phyloP scores from a whole-genome alignment of 2,888 invertebrate species.

The Falcaria lacertinaria region DNA sequence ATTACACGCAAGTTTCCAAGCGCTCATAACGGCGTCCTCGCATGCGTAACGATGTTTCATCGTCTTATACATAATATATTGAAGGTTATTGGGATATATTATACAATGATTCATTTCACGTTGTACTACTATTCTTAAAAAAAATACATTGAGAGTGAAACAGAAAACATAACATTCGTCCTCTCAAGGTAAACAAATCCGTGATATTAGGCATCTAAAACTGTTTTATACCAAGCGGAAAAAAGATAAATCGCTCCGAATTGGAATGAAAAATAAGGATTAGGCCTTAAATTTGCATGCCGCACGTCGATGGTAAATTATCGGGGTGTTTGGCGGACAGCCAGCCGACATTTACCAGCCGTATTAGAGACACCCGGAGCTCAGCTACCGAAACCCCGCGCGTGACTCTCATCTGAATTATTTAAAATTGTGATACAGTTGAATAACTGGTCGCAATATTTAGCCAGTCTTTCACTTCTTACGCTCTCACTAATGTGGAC shows the following conservation, averaged over 20 bases:
- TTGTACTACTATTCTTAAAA: too few relatives aligned
- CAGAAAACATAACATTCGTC: too few relatives aligned
- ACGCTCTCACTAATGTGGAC: too few relatives aligned
- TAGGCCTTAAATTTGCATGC: constrained; percentile 56
- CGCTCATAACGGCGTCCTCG: constrained; percentile 2
- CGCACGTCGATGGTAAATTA: constrained; percentile 61
- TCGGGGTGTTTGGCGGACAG: constrained; percentile 56
- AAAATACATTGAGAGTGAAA: too few relatives aligned
- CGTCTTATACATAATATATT: too few relatives aligned
- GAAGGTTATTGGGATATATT: too few relatives aligned
- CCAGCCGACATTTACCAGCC: constrained; percentile 53
- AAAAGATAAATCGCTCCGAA: constrained; percentile 24
- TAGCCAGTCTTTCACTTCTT: too few relatives aligned
- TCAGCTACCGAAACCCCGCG: constrained; percentile 30
- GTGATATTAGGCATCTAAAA: too few relatives aligned
- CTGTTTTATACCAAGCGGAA: constrained; percentile 6
- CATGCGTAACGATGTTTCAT: too few relatives aligned
- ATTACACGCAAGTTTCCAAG: constrained; percentile 25
- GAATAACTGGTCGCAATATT: too few relatives aligned
- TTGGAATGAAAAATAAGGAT: constrained; percentile 50
- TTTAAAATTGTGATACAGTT: constrained; percentile 26
- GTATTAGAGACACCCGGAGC: constrained; percentile 46
- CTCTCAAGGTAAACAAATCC: too few relatives aligned
- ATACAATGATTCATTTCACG: too few relatives aligned
- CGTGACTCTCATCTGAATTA: constrained; percentile 43